These are phyloP conservation scores for Rhagoletis pomonella DNA, from an alignment of 1,140 invertebrate species.

Conservation along the genomic window DNA sequence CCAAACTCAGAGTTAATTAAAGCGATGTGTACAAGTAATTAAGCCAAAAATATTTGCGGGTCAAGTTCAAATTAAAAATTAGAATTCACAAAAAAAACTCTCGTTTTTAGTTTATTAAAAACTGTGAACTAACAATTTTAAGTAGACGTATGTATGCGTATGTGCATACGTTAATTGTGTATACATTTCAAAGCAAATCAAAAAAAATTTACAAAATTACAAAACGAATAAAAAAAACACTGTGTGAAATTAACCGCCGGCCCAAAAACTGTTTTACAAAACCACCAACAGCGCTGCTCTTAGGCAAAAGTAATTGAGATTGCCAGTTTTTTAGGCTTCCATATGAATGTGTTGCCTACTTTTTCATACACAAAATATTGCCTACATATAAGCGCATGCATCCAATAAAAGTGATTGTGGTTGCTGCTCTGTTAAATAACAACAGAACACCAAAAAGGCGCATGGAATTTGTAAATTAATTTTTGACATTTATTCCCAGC, in stretches of 20 bases:
- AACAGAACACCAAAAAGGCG: neutral
- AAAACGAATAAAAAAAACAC: neutral
- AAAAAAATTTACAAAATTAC: neutral
- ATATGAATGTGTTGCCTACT: neutral
- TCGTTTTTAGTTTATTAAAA: too few relatives aligned
- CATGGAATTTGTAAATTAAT: too few relatives aligned
- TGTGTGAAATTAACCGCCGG: neutral
- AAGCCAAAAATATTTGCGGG: constrained; percentile 33
- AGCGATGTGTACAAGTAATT: neutral
- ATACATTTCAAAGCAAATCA: neutral
- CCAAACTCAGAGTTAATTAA: constrained; percentile 34
- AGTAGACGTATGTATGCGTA: neutral
- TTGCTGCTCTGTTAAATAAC: too few relatives aligned
- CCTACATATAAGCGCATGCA: neutral
- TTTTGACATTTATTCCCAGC: too few relatives aligned
- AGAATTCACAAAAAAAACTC: neutral
- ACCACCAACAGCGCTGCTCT: neutral
- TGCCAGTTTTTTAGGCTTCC: neutral
- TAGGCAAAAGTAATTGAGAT: neutral
- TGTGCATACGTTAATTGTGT: neutral
- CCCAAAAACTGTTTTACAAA: neutral
- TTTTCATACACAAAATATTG: neutral
- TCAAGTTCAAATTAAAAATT: neutral
- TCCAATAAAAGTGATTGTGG: neutral
- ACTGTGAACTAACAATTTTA: neutral